These are phyloP conservation scores for Salpingus planirostris DNA, from an alignment of 2,888 invertebrate genomes.

Conservation along the genomic window DNA sequence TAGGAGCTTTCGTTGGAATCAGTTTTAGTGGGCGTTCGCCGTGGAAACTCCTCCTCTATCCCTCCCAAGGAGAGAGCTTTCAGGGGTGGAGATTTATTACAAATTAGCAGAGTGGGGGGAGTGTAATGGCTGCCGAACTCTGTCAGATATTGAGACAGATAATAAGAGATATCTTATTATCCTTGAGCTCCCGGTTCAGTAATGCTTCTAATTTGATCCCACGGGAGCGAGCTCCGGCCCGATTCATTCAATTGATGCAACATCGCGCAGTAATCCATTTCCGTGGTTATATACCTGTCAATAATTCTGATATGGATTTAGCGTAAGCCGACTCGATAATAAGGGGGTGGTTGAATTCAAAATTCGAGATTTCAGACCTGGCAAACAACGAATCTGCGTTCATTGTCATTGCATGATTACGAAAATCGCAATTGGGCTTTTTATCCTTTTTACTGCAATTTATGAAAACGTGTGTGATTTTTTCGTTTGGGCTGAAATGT, in stretches of 20 bases:
- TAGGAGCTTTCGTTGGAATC: constrained; percentile 7
- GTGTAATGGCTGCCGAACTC: constrained; percentile 40
- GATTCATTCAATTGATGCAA: constrained; percentile 4
- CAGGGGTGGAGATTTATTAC: constrained; percentile 29
- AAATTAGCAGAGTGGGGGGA: constrained; percentile 33
- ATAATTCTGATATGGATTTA: too few species aligned
- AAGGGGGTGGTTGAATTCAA: too few species aligned
- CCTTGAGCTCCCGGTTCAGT: constrained; percentile 35
- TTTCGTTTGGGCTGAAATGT: too few species aligned
- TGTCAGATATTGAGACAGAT: constrained; percentile 38
- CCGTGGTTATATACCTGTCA: too few species aligned
- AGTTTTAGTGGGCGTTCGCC: constrained; percentile 18
- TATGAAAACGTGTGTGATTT: too few species aligned
- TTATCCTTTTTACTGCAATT: too few species aligned
- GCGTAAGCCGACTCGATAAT: too few species aligned
- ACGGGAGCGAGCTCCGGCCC: constrained; percentile 32
- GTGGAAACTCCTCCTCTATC: constrained; percentile 16
- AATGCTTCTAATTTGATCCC: constrained; percentile 42
- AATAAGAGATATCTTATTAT: constrained; percentile 41
- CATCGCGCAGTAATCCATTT: too few species aligned
- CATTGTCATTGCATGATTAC: too few species aligned
- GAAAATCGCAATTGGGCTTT: too few species aligned
- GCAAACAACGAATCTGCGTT: too few species aligned
- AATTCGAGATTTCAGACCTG: too few species aligned
- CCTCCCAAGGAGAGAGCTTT: constrained; percentile 19